phyloP scores from a whole-genome alignment of 1,140 invertebrate genomes.

The Neodiprion pinetum region DNA sequence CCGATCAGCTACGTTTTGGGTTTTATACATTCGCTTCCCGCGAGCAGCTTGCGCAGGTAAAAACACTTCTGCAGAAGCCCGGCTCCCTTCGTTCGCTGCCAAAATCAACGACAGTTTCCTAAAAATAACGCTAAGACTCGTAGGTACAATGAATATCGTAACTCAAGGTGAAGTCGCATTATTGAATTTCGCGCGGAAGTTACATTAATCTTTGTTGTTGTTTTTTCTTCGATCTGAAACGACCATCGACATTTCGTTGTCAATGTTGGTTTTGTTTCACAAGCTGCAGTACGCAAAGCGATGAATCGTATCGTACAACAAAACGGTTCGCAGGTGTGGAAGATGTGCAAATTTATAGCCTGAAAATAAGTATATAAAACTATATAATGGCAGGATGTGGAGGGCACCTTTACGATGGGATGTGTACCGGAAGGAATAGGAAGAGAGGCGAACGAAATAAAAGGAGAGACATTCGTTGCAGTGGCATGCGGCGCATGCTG shows the following conservation, averaged over 20 bases:
- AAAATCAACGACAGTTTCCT: no score
- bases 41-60: neutral
- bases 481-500: conserved; percentile 7
- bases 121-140: no score
- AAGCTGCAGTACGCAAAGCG: no score
- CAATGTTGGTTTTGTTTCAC: no score
- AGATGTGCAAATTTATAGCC: conserved; percentile 47
- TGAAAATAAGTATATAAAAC: conserved; percentile 9
- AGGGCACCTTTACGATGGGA: conserved; percentile 3
- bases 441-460: conserved; percentile 5
- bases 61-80: no score
- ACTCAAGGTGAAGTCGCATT: no score
- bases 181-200: no score
- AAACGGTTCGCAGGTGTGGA: conserved; percentile 32
- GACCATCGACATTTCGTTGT: no score
- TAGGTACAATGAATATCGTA: no score
- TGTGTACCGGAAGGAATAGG: neutral
- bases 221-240: no score
- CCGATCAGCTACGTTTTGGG: neutral
- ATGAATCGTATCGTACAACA: conserved; percentile 35
- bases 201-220: no score
- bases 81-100: no score
- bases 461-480: neutral
- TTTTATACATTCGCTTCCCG: neutral
- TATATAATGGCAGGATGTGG: neutral